Conservation (phyloP, 2,113 vertebrate genomes). For the Ailuropoda melanoleuca region DNA sequence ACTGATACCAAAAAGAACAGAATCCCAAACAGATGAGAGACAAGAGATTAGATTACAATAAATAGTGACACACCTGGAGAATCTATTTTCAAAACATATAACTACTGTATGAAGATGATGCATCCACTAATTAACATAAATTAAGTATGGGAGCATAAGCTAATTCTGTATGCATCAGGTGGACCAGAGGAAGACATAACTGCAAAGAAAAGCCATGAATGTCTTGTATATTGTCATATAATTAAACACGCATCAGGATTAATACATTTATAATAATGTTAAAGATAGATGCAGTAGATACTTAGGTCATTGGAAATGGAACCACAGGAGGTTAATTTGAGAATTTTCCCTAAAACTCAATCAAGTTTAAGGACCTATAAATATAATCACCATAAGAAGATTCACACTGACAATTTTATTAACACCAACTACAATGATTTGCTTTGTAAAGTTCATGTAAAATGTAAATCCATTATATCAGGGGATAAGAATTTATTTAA, state of each 20-base stretch:
- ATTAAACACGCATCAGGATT: background rate
- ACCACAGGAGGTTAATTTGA: background rate
- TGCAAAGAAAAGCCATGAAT: background rate
- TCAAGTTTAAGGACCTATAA: conserved; percentile 22
- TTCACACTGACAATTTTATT: conserved; percentile 42
- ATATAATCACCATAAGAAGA: conserved; percentile 10
- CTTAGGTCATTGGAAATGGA: background rate
- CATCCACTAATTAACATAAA: background rate
- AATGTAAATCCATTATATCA: background rate
- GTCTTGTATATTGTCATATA: background rate
- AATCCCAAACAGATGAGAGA: background rate
- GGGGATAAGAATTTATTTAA: background rate
- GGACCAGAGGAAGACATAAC: background rate
- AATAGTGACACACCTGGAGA: background rate
- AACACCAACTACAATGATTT: background rate
- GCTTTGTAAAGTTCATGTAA: background rate
- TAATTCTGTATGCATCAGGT: background rate
- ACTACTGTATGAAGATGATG: background rate
- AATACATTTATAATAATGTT: background rate
- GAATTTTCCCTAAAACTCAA: background rate
- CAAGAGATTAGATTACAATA: background rate
- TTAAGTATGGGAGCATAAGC: background rate
- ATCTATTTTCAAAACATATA: background rate
- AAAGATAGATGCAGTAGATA: background rate
- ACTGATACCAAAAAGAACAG: background rate